Percentiles rank a stretch among this genome's conserved stretches.
phyloP scores from a whole-genome alignment of 1,140 invertebrate species.

The Penaeus vannamei region DNA sequence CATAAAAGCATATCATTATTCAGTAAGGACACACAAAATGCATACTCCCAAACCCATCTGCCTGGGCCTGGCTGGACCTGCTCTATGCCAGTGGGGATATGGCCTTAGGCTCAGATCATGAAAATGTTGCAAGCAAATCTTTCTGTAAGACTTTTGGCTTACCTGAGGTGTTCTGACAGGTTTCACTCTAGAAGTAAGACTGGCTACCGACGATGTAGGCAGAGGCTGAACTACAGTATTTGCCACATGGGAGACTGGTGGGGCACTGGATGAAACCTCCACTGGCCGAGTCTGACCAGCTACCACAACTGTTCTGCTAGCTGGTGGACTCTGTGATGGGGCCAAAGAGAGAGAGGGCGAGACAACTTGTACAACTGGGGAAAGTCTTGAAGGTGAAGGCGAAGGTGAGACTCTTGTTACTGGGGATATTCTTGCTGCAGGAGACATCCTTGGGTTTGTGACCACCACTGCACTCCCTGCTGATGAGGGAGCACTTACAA shows the following conservation, averaged over 20 bases:
- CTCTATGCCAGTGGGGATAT: no score
- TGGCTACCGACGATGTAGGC: neutral
- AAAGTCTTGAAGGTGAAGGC: constrained; percentile 44
- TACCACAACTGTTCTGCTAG: constrained; percentile 36
- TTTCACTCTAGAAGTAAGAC: constrained; percentile 45
- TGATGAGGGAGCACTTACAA: constrained; percentile 36
- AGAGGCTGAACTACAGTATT: constrained; percentile 3
- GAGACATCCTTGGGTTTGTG: constrained; percentile 9
- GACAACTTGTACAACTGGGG: constrained; percentile 49
- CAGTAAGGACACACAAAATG: no score
- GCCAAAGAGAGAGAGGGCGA: constrained; percentile 33
- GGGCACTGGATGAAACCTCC: neutral
- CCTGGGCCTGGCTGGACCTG: no score
- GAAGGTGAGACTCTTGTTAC: constrained; percentile 12
- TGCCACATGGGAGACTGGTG: constrained; percentile 22
- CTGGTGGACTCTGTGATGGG: constrained; percentile 35
- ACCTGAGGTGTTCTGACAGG: constrained; percentile 49
- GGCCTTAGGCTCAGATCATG: no score
- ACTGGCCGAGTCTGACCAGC: constrained; percentile 11
- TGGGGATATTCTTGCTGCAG: constrained; percentile 39
- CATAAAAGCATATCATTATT: no score
- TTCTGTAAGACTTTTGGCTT: neutral
- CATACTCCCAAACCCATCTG: no score
- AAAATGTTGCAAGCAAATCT: neutral
- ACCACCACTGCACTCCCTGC: neutral